Base-by-base conservation (phyloP, 1,140 invertebrate species). In the Bombus balteatus region DNA sequence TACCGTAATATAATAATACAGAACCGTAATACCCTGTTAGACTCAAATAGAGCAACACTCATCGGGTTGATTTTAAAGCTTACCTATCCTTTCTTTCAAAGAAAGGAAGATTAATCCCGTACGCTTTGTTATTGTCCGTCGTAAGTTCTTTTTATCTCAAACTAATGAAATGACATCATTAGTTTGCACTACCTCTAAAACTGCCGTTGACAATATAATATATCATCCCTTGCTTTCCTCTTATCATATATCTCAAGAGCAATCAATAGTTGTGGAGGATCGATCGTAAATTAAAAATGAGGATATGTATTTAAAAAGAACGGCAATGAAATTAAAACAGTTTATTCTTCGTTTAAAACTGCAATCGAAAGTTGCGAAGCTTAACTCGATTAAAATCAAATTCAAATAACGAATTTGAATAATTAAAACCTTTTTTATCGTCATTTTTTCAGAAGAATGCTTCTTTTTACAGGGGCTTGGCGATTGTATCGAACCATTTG, bases 51-150 rank as follows among this genome's bases (percentile, higher is more conserved):
- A 28, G 25, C 22, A 37, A 28, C 47, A 47, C 34, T 34, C 22
- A 10, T 57, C 53, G 25, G 22, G 12, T 57, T 32, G 25, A 53
- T 53, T 25, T 47, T 53, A 53, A 12, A 32, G 43, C n/a, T 74
- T 25, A 22, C 47, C 47, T 53, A 53, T 28, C 43, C 18, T 57
- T 57, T 13, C 47, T 6, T 37, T 75, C 2, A 0, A 53, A 75
- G 32, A 57, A 75, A 62, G 5, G 53, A 37, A 76, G 47, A 76
- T 76, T 32, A 76, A 57, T 76, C 25, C 34, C 22, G 13, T 6
- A 59, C 74, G 28, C 74, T 76, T 76, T 59, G 53, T 76, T 76
- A 76, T 59, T 59, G 74, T 76, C 74, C 74, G 22, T 76, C 25
- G 74, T 57, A 37, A 39, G 34, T 62, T 77, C 53, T 62, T 62